phyloP scores from a whole-genome alignment of 2,113 vertebrate species.

The Phyllopteryx taeniolatus region DNA sequence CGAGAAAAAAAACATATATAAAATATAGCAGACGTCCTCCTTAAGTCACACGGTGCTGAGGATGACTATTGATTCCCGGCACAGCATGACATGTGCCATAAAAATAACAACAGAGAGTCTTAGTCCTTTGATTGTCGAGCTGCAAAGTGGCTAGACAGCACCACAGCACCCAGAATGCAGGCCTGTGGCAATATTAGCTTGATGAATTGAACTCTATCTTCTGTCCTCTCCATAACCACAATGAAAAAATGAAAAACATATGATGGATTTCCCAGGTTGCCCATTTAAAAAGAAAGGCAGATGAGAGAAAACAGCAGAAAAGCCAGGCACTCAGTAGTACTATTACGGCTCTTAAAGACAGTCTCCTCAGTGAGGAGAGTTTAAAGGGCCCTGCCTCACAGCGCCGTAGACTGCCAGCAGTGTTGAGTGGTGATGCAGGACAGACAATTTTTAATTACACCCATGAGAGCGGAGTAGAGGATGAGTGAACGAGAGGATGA shows the following conservation, averaged over 20 bases:
- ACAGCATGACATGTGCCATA: constrained; percentile 32
- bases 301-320: constrained; percentile 55
- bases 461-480: constrained; percentile 61
- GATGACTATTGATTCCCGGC: constrained; percentile 29
- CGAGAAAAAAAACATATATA: constrained; percentile 18
- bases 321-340: constrained; percentile 48
- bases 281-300: constrained; percentile 53
- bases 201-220: constrained; percentile 37
- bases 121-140: constrained; percentile 46
- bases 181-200: constrained; percentile 29
- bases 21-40: constrained; percentile 19
- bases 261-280: constrained; percentile 47
- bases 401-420: constrained; percentile 47
- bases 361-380: constrained; percentile 43
- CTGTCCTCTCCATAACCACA: constrained; percentile 24
- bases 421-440: constrained; percentile 55
- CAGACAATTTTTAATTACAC: constrained; percentile 72
- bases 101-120: constrained; percentile 40
- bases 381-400: constrained; percentile 45
- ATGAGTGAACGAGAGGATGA: constrained; percentile 52
- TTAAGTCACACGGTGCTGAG: constrained; percentile 20
- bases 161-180: constrained; percentile 15
- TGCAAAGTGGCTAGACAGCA: constrained; percentile 13
- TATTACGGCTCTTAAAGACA: constrained; percentile 57
- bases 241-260: constrained; percentile 9